Base-by-base conservation (phyloP, 2,113 vertebrate species). In the human region DNA sequence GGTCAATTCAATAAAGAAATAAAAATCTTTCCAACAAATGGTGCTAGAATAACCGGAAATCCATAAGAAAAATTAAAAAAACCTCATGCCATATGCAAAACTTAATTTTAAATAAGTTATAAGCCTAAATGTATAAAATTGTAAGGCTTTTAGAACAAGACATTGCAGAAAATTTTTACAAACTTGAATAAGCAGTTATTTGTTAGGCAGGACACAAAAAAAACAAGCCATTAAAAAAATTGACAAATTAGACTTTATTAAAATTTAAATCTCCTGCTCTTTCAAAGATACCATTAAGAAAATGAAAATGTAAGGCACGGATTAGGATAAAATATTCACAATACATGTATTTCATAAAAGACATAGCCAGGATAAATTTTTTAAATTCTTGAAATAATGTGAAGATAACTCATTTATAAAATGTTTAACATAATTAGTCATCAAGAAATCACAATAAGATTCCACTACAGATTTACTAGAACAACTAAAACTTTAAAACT, bases 101-200 rank as follows among this genome's bases (percentile, higher is more conserved):
- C 61, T 38, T 73, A 32, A 55, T 50, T 90, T 73, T 86, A 86
- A 91, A 45, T 35, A 20, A 25, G 11, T 70, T 92, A 52, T 50
- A 96, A 85, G 57, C 27, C 3, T 48, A 75, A 89, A 94, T 70
- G 8, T 85, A 70, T 35, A 90, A 90, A 87, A 45, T 7, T 35
- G 27, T 70, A 82, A 82, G 93, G 10, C n/a, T 40, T 82, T 87
- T 64, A 78, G 22, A 90, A 89, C 11, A 82, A 95, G 90, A 90
- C 50, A 82, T 4, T 40, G 43, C 20, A 38, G 27, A 68, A 75
- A 66, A 35, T 25, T 40, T 86, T 83, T 35, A 59, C 18, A 86
- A 81, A 82, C 20, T 23, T 43, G 11, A 13, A 68, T 50, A 55
- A 13, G 25, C 40, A 25, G 32, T 70, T 84, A 45, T 93, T 89